phyloP scores from a whole-genome alignment of 2,797 vertebrate species.

The Tadarida brasiliensis region DNA sequence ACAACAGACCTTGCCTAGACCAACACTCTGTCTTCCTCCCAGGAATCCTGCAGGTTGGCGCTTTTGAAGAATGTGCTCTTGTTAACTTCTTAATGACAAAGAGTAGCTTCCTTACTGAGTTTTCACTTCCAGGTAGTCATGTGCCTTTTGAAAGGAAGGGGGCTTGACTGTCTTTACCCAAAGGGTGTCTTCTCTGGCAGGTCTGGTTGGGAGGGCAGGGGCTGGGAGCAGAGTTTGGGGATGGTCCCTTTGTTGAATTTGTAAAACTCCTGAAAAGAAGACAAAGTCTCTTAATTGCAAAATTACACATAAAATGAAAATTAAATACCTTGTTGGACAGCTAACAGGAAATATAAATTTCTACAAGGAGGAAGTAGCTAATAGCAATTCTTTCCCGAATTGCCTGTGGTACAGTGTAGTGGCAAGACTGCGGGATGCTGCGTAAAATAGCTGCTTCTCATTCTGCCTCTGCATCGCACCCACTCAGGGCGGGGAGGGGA shows the following conservation, averaged over 20 bases:
- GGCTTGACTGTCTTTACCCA: constrained; percentile 5
- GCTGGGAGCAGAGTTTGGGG: neutral
- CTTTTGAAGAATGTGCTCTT: constrained; percentile 8
- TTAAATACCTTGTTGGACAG: neutral
- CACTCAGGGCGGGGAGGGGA: neutral
- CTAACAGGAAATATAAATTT: constrained; percentile 11
- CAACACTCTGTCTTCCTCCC: neutral
- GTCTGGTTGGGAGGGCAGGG: neutral
- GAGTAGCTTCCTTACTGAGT: neutral
- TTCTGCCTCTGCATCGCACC: neutral
- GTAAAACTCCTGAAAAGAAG: constrained; percentile 24
- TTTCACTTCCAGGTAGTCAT: constrained; percentile 1
- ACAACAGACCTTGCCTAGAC: neutral
- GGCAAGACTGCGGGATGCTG: neutral
- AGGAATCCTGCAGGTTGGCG: neutral
- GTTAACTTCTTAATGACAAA: neutral
- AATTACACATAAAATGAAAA: constrained; percentile 8
- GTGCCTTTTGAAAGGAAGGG: constrained; percentile 24
- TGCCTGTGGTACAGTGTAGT: neutral
- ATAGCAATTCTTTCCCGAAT: neutral
- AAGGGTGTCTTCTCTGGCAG: neutral
- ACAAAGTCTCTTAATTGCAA: neutral
- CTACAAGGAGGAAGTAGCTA: neutral
- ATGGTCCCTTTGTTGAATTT: neutral
- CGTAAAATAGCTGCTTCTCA: neutral